Conservation (phyloP, 1,140 invertebrate genomes). For the Drosophila chauvacae region DNA sequence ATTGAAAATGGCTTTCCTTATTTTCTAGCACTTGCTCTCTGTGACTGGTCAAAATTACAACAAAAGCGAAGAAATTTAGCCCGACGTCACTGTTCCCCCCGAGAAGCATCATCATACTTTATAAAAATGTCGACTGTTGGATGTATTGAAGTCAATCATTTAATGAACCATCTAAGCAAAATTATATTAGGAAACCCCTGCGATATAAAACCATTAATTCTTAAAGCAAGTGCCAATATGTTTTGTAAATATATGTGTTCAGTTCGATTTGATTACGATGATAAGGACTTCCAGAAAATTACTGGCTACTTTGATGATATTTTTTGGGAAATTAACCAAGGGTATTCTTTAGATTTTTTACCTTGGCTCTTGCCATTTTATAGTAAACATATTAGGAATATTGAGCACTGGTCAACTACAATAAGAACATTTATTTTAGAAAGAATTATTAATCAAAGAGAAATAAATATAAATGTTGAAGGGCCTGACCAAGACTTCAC, state of each 20-base stretch:
- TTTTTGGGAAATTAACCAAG: slow-evolving; percentile 96
- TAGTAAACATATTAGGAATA: slow-evolving; percentile 88
- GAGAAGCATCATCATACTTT: slow-evolving; percentile 89
- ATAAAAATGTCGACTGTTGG: slow-evolving; percentile 88
- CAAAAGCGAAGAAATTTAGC: slow-evolving; percentile 91
- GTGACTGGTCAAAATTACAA: slow-evolving; percentile 89
- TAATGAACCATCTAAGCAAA: slow-evolving; percentile 86
- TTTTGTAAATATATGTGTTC: slow-evolving; percentile 94
- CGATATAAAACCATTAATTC: slow-evolving; percentile 88
- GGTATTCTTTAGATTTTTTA: slow-evolving; percentile 94
- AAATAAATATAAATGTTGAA: slow-evolving; percentile 86
- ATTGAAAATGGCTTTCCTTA: slow-evolving; percentile 4
- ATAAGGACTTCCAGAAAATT: slow-evolving; percentile 88
- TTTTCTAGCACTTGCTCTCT: slow-evolving; percentile 62
- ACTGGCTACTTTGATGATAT: slow-evolving; percentile 92
- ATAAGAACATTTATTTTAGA: slow-evolving; percentile 91
- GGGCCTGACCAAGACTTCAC: slow-evolving; percentile 89
- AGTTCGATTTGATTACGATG: slow-evolving; percentile 88
- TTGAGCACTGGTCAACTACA: slow-evolving; percentile 88
- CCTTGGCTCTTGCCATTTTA: slow-evolving; percentile 92
- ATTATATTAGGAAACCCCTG: slow-evolving; percentile 77
- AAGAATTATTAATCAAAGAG: slow-evolving; percentile 88
- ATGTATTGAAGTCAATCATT: slow-evolving; percentile 86
- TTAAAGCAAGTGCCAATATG: slow-evolving; percentile 91
- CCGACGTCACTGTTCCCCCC: slow-evolving; percentile 90